Evolutionary conservation across 2,113 vertebrate species (phyloP), one percentile per base, ranked within the genome.

Genomic region (Passer montanus): DNA sequence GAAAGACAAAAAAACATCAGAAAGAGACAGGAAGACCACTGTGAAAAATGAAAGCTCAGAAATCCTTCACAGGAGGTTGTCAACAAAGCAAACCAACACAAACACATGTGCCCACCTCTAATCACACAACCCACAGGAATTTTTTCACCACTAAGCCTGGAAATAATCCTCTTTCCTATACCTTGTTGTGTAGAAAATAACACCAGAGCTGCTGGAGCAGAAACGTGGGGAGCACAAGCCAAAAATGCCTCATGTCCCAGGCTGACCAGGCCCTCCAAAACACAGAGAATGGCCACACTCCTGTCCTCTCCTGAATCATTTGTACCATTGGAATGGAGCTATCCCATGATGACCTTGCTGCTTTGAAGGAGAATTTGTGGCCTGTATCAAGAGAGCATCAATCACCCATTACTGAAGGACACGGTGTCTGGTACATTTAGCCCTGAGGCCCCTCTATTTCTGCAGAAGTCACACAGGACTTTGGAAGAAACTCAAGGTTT

Each of bases 401-500:
- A 50, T 87, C 89, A 49, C 66, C 44, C 68, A 30, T 15, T 0
- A 2, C 80, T 56, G 86, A 81, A 89, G 93, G 86, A 93, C 68
- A 30, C 1, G 0, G 12, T 2, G 60, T 20, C 84, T 68, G 60
- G 56, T 17, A n/a, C 64, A 6, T 82, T 84, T 9, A 79, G 49
- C 66, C 55, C 47, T 1, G 5, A 91, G 49, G 68, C 69, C 66
- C 56, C 66, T 87, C 66, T 64, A 9, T 53, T 91, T 44, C 14
- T 27, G 58, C 53, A 58, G 60, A 93, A 92, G n/a, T 64, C 89
- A 87, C 31, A 11, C n/a, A 28, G 41, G 46, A 69, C 58, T 87
- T 87, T 39, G 89, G 84, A 95, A 95, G 19, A 43, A 82, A 85
- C 33, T 87, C 95, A 91, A 83, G 67, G 74, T 85, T 91, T 91